phyloP scores from a whole-genome alignment of 2,113 vertebrate genomes.

The Excalfactoria chinensis region DNA sequence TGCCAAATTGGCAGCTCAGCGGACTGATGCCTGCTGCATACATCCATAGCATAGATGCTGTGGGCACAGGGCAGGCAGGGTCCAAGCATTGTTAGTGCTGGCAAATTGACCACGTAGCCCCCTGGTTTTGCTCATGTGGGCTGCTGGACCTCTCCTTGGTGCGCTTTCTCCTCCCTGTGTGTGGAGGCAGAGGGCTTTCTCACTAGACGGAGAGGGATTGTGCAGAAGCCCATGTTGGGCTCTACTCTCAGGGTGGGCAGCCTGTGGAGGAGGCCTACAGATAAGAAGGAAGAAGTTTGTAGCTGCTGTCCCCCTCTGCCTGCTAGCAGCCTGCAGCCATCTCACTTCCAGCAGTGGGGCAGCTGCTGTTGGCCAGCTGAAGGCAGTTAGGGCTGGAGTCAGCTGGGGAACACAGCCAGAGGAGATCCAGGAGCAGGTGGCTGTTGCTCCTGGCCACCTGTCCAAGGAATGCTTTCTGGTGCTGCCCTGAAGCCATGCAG shows the following conservation, averaged over 20 bases:
- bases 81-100: rapidly evolving
- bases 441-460: conserved; percentile 36
- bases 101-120: rapidly evolving
- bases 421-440: conserved; percentile 63
- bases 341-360: background rate
- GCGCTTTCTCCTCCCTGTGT: background rate
- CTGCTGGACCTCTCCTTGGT: rapidly evolving
- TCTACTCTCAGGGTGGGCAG: rapidly evolving
- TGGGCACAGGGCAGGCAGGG: too few species aligned
- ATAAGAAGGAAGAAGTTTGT: rapidly evolving
- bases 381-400: conserved; percentile 21
- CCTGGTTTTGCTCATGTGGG: background rate
- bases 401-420: background rate
- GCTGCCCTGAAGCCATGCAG: background rate
- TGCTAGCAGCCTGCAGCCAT: background rate
- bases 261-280: background rate
- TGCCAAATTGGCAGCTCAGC: background rate
- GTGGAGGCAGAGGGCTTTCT: background rate
- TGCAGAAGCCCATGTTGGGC: background rate
- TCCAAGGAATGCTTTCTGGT: background rate
- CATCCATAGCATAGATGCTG: rapidly evolving
- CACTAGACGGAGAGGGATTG: too few species aligned
- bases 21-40: background rate
- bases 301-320: background rate
- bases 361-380: conserved; percentile 51